Percentiles rank a stretch among this genome's conserved stretches.
Evolutionary conservation across 2,113 vertebrate species (phyloP).

Genomic region (Bubalus kerabau): DNA sequence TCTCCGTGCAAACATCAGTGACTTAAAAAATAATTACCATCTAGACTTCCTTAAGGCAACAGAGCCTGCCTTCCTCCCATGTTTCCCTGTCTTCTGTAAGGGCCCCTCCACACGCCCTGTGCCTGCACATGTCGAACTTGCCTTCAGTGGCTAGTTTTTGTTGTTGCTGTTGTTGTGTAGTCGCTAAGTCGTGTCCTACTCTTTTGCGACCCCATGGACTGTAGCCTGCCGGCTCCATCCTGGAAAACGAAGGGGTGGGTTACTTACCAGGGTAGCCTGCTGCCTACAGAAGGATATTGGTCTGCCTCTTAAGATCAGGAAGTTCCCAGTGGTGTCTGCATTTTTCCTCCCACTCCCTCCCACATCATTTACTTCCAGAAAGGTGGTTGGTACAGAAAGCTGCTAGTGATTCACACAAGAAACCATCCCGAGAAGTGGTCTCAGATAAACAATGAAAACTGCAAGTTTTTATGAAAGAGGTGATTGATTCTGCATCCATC

Average conservation of each 20-base stretch:
- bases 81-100: background rate
- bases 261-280: background rate
- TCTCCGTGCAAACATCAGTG: background rate
- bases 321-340: background rate
- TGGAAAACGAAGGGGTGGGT: background rate
- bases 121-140: fast-evolving
- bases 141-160: background rate
- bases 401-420: background rate
- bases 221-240: background rate
- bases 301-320: background rate
- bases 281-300: background rate
- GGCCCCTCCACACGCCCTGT: background rate
- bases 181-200: background rate
- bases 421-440: background rate
- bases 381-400: background rate
- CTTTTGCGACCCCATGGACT: background rate
- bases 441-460: background rate
- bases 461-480: background rate
- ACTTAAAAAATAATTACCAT: background rate
- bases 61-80: background rate
- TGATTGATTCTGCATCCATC: background rate
- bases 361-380: background rate
- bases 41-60: background rate
- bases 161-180: background rate
- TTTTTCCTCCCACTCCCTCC: background rate